Percentiles rank a stretch among this genome's conserved stretches.
phyloP scores from a whole-genome alignment of 2,888 invertebrate species.

The Brenthis ino region DNA sequence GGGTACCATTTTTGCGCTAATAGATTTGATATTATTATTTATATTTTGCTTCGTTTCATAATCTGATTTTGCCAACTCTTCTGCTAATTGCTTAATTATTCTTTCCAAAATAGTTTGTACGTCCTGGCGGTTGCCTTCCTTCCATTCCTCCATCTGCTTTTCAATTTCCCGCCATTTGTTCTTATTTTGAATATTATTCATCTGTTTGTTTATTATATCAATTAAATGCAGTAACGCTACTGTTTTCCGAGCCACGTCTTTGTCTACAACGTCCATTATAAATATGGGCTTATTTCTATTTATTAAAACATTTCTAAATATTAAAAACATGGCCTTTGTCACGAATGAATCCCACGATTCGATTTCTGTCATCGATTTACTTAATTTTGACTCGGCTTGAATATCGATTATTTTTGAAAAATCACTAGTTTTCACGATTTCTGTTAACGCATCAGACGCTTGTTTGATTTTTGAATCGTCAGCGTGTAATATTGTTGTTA shows the following conservation, averaged over 20 bases:
- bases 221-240: constrained; percentile 50
- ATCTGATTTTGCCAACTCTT: constrained; percentile 15
- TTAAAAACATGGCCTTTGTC: constrained; percentile 37
- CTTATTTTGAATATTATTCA: constrained; percentile 41
- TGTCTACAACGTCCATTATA: constrained; percentile 23
- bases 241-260: constrained; percentile 44
- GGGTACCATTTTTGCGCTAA: background rate
- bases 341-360: constrained; percentile 32
- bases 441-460: constrained; percentile 48
- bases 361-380: constrained; percentile 25
- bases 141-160: constrained; percentile 43
- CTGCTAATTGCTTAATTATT: constrained; percentile 23
- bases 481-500: constrained; percentile 42
- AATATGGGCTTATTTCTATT: constrained; percentile 48
- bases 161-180: constrained; percentile 39
- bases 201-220: constrained; percentile 44
- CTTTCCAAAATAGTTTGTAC: constrained; percentile 19
- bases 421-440: constrained; percentile 46
- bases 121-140: constrained; percentile 15
- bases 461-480: constrained; percentile 47
- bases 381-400: constrained; percentile 37
- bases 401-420: constrained; percentile 38
- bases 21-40: constrained; percentile 13
- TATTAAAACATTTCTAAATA: constrained; percentile 44
- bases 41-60: constrained; percentile 6